Evolutionary conservation across 2,888 invertebrate genomes (phyloP).

Genomic region (Troglohyphantes excavatus): DNA sequence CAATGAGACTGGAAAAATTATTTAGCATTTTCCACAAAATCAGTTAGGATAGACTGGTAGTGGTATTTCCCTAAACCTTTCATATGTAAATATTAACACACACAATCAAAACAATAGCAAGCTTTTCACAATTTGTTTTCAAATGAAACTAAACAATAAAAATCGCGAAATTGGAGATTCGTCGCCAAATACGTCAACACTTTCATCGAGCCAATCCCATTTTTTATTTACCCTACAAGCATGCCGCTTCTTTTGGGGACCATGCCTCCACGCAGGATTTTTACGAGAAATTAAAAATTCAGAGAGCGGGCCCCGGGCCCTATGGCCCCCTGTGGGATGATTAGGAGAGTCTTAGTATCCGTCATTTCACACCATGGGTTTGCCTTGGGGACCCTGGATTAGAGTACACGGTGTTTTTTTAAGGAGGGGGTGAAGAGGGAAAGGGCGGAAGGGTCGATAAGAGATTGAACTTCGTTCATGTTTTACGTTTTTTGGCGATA

Average conservation of each 20-base stretch:
- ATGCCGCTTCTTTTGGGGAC: conserved; percentile 1
- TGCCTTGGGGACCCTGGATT: conserved; percentile 6
- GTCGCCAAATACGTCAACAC: no score
- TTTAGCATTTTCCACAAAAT: no score
- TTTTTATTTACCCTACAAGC: conserved; percentile 36
- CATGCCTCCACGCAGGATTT: conserved; percentile 38
- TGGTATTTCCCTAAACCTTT: no score
- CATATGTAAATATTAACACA: no score
- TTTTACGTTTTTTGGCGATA: conserved; percentile 14
- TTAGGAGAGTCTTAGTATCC: conserved; percentile 18
- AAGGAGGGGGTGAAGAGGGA: no score
- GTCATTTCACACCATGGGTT: conserved; percentile 45
- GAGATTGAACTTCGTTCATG: conserved; percentile 15
- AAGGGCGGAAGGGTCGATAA: no score
- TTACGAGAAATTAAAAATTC: conserved; percentile 65
- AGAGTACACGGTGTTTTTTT: neutral
- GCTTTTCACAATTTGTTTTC: no score
- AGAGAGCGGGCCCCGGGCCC: conserved; percentile 10
- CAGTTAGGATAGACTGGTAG: no score
- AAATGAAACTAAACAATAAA: neutral
- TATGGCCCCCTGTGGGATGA: conserved; percentile 33
- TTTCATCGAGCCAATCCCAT: neutral
- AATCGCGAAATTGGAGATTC: neutral
- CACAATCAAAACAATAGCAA: no score
- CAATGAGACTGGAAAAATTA: no score